Conservation (phyloP, 2,888 invertebrate species). For the Sphecodes monilicornis region DNA sequence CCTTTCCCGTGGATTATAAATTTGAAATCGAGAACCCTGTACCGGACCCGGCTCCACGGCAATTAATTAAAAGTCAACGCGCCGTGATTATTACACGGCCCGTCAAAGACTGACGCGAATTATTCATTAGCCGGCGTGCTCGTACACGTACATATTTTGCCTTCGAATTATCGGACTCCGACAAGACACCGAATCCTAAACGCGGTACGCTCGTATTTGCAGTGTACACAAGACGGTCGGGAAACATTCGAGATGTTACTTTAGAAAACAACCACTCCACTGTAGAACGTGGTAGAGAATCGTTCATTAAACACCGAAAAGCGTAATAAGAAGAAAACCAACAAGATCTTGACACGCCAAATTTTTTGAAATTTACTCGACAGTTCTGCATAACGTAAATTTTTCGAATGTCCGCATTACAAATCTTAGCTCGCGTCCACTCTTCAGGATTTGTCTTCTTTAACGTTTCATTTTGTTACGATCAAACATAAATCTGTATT, state of each 20-base stretch:
- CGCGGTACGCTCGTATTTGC: not conserved
- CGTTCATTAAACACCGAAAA: not conserved
- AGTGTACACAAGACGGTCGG: not conserved
- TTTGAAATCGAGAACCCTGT: not conserved
- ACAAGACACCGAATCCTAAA: not conserved
- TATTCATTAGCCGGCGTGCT: slow-evolving; percentile 4
- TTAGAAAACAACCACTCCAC: not conserved
- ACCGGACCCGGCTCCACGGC: not conserved
- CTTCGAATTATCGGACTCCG: not conserved
- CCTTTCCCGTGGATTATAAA: not conserved
- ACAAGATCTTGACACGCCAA: too few relatives aligned
- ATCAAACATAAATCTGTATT: too few relatives aligned
- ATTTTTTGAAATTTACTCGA: too few relatives aligned
- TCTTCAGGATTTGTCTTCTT: too few relatives aligned
- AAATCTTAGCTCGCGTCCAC: too few relatives aligned
- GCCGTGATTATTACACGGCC: not conserved
- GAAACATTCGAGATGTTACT: not conserved
- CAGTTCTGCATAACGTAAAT: too few relatives aligned
- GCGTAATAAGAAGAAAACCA: too few relatives aligned
- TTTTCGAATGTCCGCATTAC: too few relatives aligned
- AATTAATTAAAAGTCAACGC: slow-evolving; percentile 23
- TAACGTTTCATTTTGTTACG: too few relatives aligned
- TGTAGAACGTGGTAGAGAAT: not conserved
- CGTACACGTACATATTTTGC: not conserved
- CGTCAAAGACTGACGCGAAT: not conserved